Conservation (phyloP, 2,888 invertebrate genomes). For the Drosophila lutescens region DNA sequence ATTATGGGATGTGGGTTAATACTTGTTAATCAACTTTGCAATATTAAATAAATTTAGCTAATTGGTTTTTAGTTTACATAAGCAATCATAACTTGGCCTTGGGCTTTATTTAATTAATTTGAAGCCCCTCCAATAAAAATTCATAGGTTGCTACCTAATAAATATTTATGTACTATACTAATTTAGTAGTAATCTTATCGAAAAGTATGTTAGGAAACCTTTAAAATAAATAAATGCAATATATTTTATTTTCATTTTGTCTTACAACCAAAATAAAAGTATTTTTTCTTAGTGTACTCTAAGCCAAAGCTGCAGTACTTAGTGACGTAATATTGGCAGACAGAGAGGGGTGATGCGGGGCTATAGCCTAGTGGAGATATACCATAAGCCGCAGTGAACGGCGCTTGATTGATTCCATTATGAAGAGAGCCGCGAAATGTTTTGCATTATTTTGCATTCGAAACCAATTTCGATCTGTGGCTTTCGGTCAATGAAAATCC, state of each 20-base stretch:
- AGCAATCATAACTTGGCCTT: constrained; percentile 20
- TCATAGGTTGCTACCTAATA: no score
- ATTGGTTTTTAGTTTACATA: background rate
- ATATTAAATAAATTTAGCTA: no score
- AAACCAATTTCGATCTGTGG: constrained; percentile 54
- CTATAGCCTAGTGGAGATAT: constrained; percentile 22
- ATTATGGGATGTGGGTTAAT: no score
- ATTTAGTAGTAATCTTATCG: no score
- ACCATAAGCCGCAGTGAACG: constrained; percentile 67
- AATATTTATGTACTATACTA: no score
- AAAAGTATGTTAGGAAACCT: no score
- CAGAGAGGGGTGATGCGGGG: constrained; percentile 11
- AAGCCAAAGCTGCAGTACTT: constrained; percentile 36
- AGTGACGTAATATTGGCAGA: constrained; percentile 33
- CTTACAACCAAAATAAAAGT: no score
- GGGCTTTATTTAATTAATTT: no score
- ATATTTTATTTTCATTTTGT: no score
- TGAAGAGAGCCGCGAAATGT: constrained; percentile 50
- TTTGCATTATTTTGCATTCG: constrained; percentile 73
- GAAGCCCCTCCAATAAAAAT: no score
- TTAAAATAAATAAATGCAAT: no score
- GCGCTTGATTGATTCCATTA: constrained; percentile 72
- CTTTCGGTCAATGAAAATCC: constrained; percentile 46
- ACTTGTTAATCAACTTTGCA: no score
- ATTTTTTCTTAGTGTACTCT: constrained; percentile 52